phyloP scores from a whole-genome alignment of 2,888 invertebrate species.

The Tenthredo scrophulariae region DNA sequence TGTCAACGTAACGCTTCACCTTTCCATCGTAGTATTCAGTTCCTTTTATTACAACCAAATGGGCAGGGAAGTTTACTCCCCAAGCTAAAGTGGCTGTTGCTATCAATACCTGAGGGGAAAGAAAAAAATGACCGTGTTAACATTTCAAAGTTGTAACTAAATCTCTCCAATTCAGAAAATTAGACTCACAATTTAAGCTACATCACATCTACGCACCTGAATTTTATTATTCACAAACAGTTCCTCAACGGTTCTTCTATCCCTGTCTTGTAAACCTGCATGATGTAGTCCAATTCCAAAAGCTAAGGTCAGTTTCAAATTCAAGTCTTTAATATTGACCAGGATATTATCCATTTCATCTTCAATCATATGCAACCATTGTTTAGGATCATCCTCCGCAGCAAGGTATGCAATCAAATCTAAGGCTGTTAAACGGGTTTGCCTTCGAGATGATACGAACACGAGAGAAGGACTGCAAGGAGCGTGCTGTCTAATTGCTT shows the following conservation, averaged over 20 bases:
- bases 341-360: conserved; percentile 90
- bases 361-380: conserved; percentile 95
- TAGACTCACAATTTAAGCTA: not conserved
- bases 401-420: conserved; percentile 96
- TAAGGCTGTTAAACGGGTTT: conserved; percentile 97
- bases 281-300: conserved; percentile 99
- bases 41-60: conserved; percentile 98
- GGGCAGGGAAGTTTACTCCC: conserved; percentile 99
- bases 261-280: conserved; percentile 96
- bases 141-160: not conserved
- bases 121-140: not conserved
- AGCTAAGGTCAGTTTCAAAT: conserved; percentile 94
- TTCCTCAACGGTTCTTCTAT: conserved; percentile 95
- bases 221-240: conserved; percentile 97
- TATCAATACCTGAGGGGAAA: conserved; percentile 88
- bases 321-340: conserved; percentile 88
- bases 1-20: conserved; percentile 97
- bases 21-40: conserved; percentile 99
- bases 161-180: not conserved
- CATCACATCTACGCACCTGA: conserved; percentile 82
- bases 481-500: conserved; percentile 96
- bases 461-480: conserved; percentile 94
- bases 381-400: conserved; percentile 95
- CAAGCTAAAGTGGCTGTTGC: conserved; percentile 99
- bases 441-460: conserved; percentile 97